These are phyloP conservation scores for Nebria ingens DNA, from an alignment of 1,140 invertebrate species.

Conservation along the genomic window DNA sequence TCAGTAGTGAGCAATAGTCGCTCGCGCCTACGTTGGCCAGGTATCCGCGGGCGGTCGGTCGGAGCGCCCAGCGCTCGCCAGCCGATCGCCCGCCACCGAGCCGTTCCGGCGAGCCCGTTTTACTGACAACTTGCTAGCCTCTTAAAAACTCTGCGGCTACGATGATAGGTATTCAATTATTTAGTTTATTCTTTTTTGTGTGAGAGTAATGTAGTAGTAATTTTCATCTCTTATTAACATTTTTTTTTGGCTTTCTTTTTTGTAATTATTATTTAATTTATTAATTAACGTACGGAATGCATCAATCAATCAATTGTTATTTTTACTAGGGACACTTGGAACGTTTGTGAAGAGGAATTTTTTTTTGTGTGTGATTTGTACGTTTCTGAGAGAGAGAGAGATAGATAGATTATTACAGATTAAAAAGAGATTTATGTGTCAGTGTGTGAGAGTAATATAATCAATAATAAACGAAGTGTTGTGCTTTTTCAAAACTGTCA, in stretches of 20 bases:
- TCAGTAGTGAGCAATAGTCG: conserved; percentile 35
- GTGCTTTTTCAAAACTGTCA: not conserved
- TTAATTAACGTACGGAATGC: conserved; percentile 3
- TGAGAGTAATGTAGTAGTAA: not conserved
- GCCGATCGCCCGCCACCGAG: conserved; percentile 14
- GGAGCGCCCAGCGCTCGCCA: conserved; percentile 15
- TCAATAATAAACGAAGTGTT: not conserved
- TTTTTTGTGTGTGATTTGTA: not conserved
- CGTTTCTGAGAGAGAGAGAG: not conserved
- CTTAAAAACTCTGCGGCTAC: not conserved
- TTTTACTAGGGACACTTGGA: conserved; percentile 1
- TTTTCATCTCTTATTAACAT: not conserved
- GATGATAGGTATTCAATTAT: not conserved
- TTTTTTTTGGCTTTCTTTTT: too few species aligned
- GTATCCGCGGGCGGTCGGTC: not conserved
- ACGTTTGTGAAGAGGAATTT: not conserved
- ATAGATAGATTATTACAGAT: not conserved
- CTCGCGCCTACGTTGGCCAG: conserved; percentile 26
- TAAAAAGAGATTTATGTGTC: not conserved
- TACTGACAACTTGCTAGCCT: conserved; percentile 11
- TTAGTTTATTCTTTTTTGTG: too few species aligned
- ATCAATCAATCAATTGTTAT: not conserved
- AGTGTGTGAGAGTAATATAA: not conserved
- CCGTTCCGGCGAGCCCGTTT: conserved; percentile 16
- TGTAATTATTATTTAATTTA: too few species aligned